Percentiles rank a stretch among this genome's conserved stretches.
Evolutionary conservation across 2,888 invertebrate species (phyloP).

Genomic region (Podabrus alpinus): DNA sequence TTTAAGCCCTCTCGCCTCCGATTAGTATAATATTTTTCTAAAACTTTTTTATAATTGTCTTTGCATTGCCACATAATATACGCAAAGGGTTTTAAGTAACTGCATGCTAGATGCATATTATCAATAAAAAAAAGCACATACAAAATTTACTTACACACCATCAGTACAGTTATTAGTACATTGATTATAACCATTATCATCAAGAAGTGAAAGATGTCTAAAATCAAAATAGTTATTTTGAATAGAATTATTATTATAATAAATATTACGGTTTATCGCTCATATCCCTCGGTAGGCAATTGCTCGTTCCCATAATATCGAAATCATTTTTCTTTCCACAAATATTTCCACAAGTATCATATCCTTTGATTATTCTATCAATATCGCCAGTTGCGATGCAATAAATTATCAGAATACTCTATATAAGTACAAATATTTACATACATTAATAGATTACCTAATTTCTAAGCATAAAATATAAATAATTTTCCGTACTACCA

Average conservation of each 20-base stretch:
- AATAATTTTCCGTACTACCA: too few species aligned
- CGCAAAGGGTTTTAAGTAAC: too few species aligned
- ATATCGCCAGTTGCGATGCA: conserved; percentile 61
- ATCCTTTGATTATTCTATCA: conserved; percentile 63
- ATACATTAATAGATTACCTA: too few species aligned
- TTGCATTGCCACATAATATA: too few species aligned
- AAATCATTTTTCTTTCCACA: conserved; percentile 61
- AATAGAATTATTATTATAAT: neutral
- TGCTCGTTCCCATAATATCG: conserved; percentile 44
- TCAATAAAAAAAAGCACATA: too few species aligned
- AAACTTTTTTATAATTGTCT: too few species aligned
- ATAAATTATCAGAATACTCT: conserved; percentile 46
- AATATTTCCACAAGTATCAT: conserved; percentile 68
- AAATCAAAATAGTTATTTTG: neutral
- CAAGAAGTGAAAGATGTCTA: neutral
- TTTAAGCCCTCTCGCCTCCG: too few species aligned
- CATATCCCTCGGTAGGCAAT: conserved; percentile 56
- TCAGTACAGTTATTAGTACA: neutral
- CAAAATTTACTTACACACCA: neutral
- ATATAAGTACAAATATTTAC: neutral
- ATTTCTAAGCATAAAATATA: too few species aligned
- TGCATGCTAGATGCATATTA: too few species aligned
- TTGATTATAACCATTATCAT: neutral
- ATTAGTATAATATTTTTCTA: too few species aligned
- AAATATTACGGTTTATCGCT: conserved; percentile 49